Evolutionary conservation across 2,888 invertebrate genomes (phyloP), one percentile per base, ranked within the genome.

Genomic region (Agonopterix alstromeriana): DNA sequence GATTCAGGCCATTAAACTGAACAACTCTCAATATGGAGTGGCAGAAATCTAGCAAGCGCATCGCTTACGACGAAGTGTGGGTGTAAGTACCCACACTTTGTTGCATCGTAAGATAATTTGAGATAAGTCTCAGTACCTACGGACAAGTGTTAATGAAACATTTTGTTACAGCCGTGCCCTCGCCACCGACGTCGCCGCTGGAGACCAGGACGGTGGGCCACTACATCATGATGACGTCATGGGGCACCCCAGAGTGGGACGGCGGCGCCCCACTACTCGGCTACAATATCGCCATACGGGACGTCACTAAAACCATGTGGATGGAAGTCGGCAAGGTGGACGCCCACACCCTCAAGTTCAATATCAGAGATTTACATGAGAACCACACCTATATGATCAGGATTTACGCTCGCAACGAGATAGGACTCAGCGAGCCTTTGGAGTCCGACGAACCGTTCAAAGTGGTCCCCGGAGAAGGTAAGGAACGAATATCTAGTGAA

Each of bases 281-380:
- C 42, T 98, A 98, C 85, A 95, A 95, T 70, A 94, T 98, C 65
- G 98, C 97, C 47, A 94, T 97, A 61, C 91, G 95, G 57, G 97
- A 97, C 76, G 91, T 93, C 54, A 94, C 94, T 77, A 96, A 96
- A 81, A 97, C 96, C 27, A 97, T 97, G 97, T 97, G 97, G 97
- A 97, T 97, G 92, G 97, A 97, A 90, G 96, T 97, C 49, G 97
- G 96, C 45, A 92, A 94, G 66, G 96, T 97, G 40, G 93, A 93
- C 60, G 94, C 95, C n/a, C 94, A 94, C 63, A 92, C 94, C 44
- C 95, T 96, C 67, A 95, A 94, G 82, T 93, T 96, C 73, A 95
- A 94, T 65, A 94, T 97, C 52, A 92, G 94, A 73, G 97, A 97
- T 72, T 86, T 97, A 55, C 96, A 94, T 77, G 97, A 97, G 73